Evolutionary conservation across 2,888 invertebrate genomes (phyloP).

Genomic region (Lepidochitona cinerea): DNA sequence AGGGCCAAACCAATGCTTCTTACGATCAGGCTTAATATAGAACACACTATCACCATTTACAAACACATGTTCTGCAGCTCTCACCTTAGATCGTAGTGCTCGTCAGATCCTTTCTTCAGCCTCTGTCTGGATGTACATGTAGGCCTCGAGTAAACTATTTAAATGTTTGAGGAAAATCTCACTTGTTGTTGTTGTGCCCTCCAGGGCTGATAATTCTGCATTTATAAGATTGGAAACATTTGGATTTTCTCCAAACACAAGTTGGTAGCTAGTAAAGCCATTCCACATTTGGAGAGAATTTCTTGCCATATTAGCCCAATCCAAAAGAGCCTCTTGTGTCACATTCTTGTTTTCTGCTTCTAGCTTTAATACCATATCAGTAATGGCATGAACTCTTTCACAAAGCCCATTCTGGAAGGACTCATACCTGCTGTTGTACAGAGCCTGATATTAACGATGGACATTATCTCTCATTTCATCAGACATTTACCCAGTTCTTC

Average conservation of each 20-base stretch:
- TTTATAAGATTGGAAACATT: slow-evolving; percentile 12
- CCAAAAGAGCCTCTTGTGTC: not conserved
- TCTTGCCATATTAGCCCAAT: slow-evolving; percentile 8
- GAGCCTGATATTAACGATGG: slow-evolving; percentile 10
- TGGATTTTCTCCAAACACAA: slow-evolving; percentile 20
- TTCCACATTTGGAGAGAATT: too few species aligned
- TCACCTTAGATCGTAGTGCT: slow-evolving; percentile 14
- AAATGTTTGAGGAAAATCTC: slow-evolving; percentile 27
- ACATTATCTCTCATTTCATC: slow-evolving; percentile 2
- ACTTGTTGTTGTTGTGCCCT: slow-evolving; percentile 10
- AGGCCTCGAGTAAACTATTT: slow-evolving; percentile 21
- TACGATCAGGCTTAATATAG: not conserved
- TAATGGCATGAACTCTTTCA: slow-evolving; percentile 15
- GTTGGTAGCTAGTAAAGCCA: slow-evolving; percentile 16
- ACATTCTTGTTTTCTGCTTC: not conserved
- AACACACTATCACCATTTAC: not conserved
- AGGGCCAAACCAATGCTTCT: not conserved
- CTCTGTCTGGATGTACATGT: slow-evolving; percentile 21
- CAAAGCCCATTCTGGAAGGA: slow-evolving; percentile 26
- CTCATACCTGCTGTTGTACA: slow-evolving; percentile 7
- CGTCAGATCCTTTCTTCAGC: slow-evolving; percentile 17
- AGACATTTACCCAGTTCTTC: slow-evolving; percentile 9
- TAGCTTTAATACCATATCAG: slow-evolving; percentile 11
- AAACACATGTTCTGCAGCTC: slow-evolving; percentile 1
- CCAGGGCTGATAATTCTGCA: slow-evolving; percentile 14